Evolutionary conservation across 2,113 vertebrate species (phyloP).

Genomic region (Ranitomeya variabilis): DNA sequence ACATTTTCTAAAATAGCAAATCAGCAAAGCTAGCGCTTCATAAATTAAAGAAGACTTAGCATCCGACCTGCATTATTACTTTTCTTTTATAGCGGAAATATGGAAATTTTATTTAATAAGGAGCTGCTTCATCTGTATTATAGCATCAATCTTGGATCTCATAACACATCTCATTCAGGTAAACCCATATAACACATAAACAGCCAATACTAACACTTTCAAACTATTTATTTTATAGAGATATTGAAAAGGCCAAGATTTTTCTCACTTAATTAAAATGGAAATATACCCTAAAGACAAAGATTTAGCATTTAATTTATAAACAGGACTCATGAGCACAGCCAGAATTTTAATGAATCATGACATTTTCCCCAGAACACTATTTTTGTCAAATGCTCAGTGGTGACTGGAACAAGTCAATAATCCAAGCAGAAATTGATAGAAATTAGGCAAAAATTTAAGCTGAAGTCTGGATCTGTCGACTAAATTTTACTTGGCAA

Average conservation of each 20-base stretch:
- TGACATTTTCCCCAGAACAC: background rate
- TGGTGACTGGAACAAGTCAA: background rate
- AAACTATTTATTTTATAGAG: constrained; percentile 14
- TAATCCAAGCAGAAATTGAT: background rate
- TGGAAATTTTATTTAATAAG: background rate
- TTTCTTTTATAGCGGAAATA: background rate
- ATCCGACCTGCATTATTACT: background rate
- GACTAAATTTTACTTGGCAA: background rate
- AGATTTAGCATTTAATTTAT: constrained; percentile 32
- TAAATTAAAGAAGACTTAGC: background rate
- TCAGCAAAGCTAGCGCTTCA: background rate
- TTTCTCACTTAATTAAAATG: constrained; percentile 23
- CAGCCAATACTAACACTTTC: constrained; percentile 14
- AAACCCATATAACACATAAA: background rate
- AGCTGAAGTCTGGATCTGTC: background rate
- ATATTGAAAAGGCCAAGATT: constrained; percentile 21
- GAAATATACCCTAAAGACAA: constrained; percentile 22
- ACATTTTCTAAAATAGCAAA: background rate
- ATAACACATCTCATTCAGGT: background rate
- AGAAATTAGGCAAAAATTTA: background rate
- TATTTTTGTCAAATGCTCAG: constrained; percentile 14
- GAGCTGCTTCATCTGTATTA: background rate
- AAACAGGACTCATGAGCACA: background rate
- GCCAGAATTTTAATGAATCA: constrained; percentile 29
- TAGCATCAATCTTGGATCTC: background rate